Percentiles rank a stretch among this genome's conserved stretches.
Evolutionary conservation across 2,888 invertebrate genomes (phyloP).

Genomic region (Thereva nobilitata): DNA sequence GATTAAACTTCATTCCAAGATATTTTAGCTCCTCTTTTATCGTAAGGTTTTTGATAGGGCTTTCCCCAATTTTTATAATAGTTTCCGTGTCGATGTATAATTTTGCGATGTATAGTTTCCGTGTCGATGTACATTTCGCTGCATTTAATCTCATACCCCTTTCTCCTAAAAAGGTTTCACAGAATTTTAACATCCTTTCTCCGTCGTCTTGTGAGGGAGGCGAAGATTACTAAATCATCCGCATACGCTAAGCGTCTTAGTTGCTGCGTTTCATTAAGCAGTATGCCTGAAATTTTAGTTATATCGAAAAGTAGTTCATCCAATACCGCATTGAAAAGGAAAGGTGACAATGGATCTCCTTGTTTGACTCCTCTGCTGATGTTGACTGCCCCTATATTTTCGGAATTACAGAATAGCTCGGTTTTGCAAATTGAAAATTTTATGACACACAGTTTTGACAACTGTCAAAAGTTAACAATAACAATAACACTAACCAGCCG

Average conservation of each 20-base stretch:
- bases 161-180: not conserved
- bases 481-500: too few species aligned
- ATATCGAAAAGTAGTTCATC: not conserved
- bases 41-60: not conserved
- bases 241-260: conserved; percentile 5
- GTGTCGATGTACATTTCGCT: not conserved
- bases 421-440: too few species aligned
- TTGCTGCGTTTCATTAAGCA: not conserved
- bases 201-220: not conserved
- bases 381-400: not conserved
- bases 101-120: not conserved
- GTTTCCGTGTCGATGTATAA: not conserved
- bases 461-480: too few species aligned
- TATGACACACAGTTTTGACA: too few species aligned
- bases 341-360: conserved; percentile 11
- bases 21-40: not conserved
- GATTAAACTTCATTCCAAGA: not conserved
- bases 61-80: not conserved
- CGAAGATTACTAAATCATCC: not conserved
- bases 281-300: not conserved
- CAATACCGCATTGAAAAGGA: conserved; percentile 7
- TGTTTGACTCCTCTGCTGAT: conserved; percentile 12
- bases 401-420: not conserved
- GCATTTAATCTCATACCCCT: not conserved
- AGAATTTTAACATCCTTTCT: not conserved